Conservation (phyloP, 2,797 vertebrate genomes). For the Sebastes iracundus region DNA sequence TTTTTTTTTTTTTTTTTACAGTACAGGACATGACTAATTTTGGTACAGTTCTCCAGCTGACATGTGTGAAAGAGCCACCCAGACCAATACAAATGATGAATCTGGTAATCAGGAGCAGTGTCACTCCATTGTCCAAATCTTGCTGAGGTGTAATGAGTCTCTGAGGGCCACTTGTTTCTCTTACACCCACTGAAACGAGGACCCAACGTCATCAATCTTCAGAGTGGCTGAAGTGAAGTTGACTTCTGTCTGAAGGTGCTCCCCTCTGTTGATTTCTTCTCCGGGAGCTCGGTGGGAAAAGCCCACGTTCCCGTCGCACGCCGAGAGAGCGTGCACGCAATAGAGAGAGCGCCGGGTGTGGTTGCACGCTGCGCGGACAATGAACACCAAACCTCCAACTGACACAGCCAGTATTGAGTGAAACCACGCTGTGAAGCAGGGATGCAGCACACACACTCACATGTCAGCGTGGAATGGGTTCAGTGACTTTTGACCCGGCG, state of each 20-base stretch:
- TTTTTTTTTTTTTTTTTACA: slow-evolving; percentile 4
- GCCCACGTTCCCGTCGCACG: slow-evolving; percentile 15
- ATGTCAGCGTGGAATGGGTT: slow-evolving; percentile 58
- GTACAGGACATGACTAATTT: background rate
- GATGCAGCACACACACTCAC: slow-evolving; percentile 18
- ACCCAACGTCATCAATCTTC: slow-evolving; percentile 71
- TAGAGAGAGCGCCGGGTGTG: slow-evolving; percentile 1
- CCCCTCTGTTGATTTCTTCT: slow-evolving; percentile 56
- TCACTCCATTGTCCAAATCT: slow-evolving; percentile 65
- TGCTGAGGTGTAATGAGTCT: slow-evolving; percentile 70
- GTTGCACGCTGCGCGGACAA: slow-evolving; percentile 54
- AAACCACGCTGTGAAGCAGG: slow-evolving; percentile 25
- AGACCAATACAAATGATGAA: slow-evolving; percentile 63
- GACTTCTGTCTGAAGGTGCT: slow-evolving; percentile 57
- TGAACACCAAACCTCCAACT: slow-evolving; percentile 50
- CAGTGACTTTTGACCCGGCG: slow-evolving; percentile 70
- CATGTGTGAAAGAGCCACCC: slow-evolving; percentile 45
- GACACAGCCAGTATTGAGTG: slow-evolving; percentile 46
- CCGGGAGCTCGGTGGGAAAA: slow-evolving; percentile 16
- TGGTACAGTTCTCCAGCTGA: slow-evolving; percentile 32
- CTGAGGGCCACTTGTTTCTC: slow-evolving; percentile 69
- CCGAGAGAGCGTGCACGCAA: background rate
- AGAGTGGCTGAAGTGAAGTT: slow-evolving; percentile 51
- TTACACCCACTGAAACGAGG: slow-evolving; percentile 63
- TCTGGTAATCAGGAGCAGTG: slow-evolving; percentile 55